Base-by-base conservation (phyloP, 1,140 invertebrate genomes). In the Nasonia giraulti region DNA sequence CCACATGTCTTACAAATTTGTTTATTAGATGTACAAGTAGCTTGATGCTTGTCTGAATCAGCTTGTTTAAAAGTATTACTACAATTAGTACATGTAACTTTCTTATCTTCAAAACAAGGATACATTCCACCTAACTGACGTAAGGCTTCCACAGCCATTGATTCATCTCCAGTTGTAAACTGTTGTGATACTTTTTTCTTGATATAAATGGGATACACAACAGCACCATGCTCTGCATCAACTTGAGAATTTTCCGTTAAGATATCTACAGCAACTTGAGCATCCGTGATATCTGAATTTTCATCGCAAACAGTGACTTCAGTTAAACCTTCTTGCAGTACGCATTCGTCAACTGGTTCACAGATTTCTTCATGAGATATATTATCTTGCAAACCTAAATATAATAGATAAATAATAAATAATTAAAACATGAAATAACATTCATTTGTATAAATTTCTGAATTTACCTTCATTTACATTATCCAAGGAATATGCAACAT, bases 111-210 rank as follows among this genome's bases (percentile, higher is more conserved):
- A 27, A 90, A 91, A 47, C 84, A 89, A 33, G 91, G 90, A 84
- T 92, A 93, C 90, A 93, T 93, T n/a, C 92, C 92, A 6, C 93
- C 93, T 0, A 94, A 85, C 82, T 94, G 93, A 12, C 93, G 88
- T 2, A 94, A 80, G 0, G 93, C 93, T 88, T 94, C 93, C 0
- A 94, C 93, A 47, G 93, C 93, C 92, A 93, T 93, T 0, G 92
- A 92, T 62, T 93, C 92, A 76, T 93, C 92, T 0, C 90, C 91
- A 1, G 92, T 92, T 2, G 90, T 92, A 23, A 91, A 90, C 47
- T 89, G 89, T 7, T 89, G 87, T 47, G 87, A 87, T 62, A 90
- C 88, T 80, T 92, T 90, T 66, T 91, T 80, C 73, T 93, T 92
- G 37, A 91, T 89, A 11, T 91, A 91, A 84, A 92, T 89, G 5